phyloP scores from a whole-genome alignment of 2,797 vertebrate genomes.

The Syndactyla subalaris region DNA sequence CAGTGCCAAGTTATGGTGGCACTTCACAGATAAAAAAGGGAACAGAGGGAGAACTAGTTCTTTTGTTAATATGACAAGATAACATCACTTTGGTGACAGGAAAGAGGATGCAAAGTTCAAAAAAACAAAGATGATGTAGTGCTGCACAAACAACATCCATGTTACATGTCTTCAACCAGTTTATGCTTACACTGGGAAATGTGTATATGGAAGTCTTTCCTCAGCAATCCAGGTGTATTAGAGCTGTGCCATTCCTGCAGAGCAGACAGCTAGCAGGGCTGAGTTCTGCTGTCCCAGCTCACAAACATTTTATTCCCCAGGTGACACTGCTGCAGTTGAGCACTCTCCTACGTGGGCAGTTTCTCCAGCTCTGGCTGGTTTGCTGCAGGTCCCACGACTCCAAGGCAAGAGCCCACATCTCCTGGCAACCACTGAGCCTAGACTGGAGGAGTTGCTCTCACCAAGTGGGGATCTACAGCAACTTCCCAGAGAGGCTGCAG shows the following conservation, averaged over 20 bases:
- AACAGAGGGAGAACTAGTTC: neutral
- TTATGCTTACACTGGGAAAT: neutral
- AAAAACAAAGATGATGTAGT: neutral
- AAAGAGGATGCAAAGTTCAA: neutral
- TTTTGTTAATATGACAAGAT: neutral
- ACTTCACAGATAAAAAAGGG: neutral
- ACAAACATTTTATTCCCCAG: accelerated
- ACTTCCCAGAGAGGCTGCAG: neutral
- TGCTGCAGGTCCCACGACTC: neutral
- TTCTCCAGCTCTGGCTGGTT: neutral
- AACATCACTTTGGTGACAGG: neutral
- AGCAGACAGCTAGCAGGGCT: neutral
- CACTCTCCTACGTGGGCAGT: neutral
- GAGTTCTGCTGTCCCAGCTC: neutral
- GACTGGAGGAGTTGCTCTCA: neutral
- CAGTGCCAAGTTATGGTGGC: neutral
- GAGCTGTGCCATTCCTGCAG: neutral
- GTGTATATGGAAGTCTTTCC: accelerated
- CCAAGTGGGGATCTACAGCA: neutral
- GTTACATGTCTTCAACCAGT: neutral
- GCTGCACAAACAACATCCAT: neutral
- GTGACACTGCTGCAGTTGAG: neutral
- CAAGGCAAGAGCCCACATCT: neutral
- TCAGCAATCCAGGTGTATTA: neutral
- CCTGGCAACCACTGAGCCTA: neutral